A percentile compares a stretch with the other conserved stretches of the same genome.
These are phyloP conservation scores for Rhimphoctona megacephalus DNA, from an alignment of 2,888 invertebrate genomes.

Conservation along the genomic window DNA sequence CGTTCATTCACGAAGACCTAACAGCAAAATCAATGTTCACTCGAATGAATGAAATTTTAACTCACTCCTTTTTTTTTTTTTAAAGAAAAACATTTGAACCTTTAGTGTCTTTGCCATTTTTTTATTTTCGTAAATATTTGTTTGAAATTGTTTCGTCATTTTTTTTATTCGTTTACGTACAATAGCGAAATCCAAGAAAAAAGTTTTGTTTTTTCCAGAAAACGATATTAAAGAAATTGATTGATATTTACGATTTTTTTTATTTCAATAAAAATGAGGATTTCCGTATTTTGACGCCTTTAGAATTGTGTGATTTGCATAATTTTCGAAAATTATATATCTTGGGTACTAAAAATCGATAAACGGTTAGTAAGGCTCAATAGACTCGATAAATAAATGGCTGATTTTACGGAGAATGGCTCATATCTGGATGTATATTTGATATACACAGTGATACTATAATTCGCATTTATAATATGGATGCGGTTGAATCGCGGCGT, in stretches of 20 bases:
- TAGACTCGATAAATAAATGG: constrained; percentile 3
- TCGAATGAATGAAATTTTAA: not conserved
- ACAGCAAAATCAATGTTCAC: not conserved
- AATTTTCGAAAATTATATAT: not conserved
- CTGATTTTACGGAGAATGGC: constrained; percentile 14
- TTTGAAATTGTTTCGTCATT: no score
- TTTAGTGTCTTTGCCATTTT: no score
- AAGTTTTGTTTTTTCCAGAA: not conserved
- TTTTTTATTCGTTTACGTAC: no score
- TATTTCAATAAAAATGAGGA: not conserved
- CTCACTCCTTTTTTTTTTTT: not conserved
- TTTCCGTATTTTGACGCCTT: not conserved
- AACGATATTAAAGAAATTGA: not conserved
- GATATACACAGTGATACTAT: constrained; percentile 48
- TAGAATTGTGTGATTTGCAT: not conserved
- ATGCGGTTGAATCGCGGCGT: constrained; percentile 66
- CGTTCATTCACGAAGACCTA: not conserved
- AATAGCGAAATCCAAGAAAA: not conserved
- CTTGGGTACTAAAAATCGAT: not conserved
- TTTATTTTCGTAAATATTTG: no score
- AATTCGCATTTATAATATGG: constrained; percentile 62
- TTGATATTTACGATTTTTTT: not conserved
- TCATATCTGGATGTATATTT: constrained; percentile 24
- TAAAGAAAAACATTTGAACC: no score
- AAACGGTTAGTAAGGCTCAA: not conserved